These are phyloP conservation scores for Scyliorhinus canicula DNA, from an alignment of 2,797 vertebrate species.

Conservation along the genomic window DNA sequence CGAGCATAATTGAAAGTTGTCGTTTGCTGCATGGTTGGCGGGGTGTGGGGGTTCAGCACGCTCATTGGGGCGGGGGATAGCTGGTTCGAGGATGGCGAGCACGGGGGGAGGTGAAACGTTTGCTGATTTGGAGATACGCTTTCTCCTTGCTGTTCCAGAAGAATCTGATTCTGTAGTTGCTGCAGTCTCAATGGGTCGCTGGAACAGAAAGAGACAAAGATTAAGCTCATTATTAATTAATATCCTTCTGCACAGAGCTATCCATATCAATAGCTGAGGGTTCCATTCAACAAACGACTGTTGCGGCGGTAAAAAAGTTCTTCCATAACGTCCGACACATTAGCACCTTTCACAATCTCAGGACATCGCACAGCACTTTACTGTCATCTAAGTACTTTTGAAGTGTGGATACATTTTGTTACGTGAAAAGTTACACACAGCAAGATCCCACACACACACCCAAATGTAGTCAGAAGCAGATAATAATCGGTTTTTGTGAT, in stretches of 20 bases:
- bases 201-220: constrained; percentile 47
- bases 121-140: constrained; percentile 56
- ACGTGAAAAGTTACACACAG: neutral
- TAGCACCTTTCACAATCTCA: neutral
- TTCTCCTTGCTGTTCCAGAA: constrained; percentile 79
- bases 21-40: constrained; percentile 77
- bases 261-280: neutral
- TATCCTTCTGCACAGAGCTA: constrained; percentile 40
- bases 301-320: neutral
- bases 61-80: constrained; percentile 60
- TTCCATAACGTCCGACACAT: neutral
- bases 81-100: constrained; percentile 63
- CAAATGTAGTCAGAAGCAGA: too few species aligned
- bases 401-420: neutral
- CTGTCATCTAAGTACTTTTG: neutral
- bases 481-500: too few species aligned
- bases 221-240: constrained; percentile 38
- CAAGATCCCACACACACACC: too few species aligned
- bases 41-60: constrained; percentile 61
- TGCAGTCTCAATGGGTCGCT: constrained; percentile 84
- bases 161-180: constrained; percentile 87
- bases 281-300: neutral
- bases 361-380: neutral
- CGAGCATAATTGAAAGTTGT: constrained; percentile 96
- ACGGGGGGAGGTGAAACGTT: constrained; percentile 51